Percentiles rank a stretch among this genome's conserved stretches.
Conservation (phyloP, 2,888 invertebrate genomes). For the Lasius platythorax region DNA sequence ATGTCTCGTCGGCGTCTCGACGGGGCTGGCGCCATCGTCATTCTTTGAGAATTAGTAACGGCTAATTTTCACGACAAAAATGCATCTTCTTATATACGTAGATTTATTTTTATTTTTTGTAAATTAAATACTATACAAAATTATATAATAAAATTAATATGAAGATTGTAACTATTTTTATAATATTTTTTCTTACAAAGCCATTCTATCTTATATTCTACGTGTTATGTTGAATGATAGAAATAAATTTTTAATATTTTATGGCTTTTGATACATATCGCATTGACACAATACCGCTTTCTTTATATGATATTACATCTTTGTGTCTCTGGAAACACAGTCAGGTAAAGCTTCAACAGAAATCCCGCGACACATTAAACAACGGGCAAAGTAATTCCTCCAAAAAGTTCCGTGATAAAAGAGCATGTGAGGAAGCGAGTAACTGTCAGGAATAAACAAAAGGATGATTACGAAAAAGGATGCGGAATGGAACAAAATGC, state of each 20-base stretch:
- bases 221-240: not conserved
- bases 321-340: not conserved
- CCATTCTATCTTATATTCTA: not conserved
- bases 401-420: conserved; percentile 14
- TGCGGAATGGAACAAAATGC: conserved; percentile 52
- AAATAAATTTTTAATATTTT: not conserved
- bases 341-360: conserved; percentile 31
- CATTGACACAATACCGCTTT: not conserved
- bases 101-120: not conserved
- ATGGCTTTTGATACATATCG: not conserved
- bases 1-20: conserved; percentile 23
- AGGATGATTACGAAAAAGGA: not conserved
- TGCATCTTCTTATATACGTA: not conserved
- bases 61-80: not conserved
- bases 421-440: conserved; percentile 44
- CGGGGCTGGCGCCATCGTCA: not conserved
- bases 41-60: not conserved
- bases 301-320: not conserved
- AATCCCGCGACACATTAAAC: conserved; percentile 36
- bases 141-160: not conserved
- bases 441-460: conserved; percentile 17
- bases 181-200: not conserved
- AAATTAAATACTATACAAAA: not conserved
- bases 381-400: conserved; percentile 12
- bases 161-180: not conserved